A percentile compares a stretch with the other conserved stretches of the same genome.
Evolutionary conservation across 2,113 vertebrate species (phyloP).

Genomic region (Pogona vitticeps): DNA sequence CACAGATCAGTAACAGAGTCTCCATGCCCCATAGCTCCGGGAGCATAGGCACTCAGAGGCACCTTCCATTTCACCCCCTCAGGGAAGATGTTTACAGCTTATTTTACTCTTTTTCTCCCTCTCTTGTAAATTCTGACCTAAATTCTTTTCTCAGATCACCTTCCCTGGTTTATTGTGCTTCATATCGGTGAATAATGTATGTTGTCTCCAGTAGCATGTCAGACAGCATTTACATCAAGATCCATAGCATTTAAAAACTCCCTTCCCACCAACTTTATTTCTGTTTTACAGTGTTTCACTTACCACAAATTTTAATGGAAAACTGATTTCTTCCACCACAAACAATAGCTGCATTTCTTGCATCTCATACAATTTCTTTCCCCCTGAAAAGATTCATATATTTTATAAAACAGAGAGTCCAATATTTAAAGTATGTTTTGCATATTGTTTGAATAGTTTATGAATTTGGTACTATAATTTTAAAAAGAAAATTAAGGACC

Average conservation of each 20-base stretch:
- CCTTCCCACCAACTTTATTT: conserved; percentile 3
- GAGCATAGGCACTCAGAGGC: neutral
- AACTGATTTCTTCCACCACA: neutral
- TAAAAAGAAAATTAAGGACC: neutral
- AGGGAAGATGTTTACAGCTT: conserved; percentile 34
- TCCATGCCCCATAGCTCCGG: neutral
- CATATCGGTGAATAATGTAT: conserved; percentile 8
- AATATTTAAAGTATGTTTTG: neutral
- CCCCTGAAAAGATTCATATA: conserved; percentile 29
- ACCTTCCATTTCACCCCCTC: conserved; percentile 20
- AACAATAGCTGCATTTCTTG: conserved; percentile 27
- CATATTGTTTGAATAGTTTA: neutral
- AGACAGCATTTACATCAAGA: conserved; percentile 36
- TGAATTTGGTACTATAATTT: neutral
- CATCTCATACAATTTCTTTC: neutral
- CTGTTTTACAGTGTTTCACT: neutral
- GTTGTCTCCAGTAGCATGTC: neutral
- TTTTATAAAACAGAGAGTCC: conserved; percentile 1
- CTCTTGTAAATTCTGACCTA: conserved; percentile 38
- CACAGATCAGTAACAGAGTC: too few species aligned
- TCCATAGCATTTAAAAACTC: conserved; percentile 23
- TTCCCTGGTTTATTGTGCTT: conserved; percentile 3
- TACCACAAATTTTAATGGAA: conserved; percentile 19
- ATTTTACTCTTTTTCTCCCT: conserved; percentile 3
- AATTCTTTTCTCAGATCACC: conserved; percentile 31